Base-by-base conservation (phyloP, 2,888 invertebrate species). In the Adelphocoris suturalis region DNA sequence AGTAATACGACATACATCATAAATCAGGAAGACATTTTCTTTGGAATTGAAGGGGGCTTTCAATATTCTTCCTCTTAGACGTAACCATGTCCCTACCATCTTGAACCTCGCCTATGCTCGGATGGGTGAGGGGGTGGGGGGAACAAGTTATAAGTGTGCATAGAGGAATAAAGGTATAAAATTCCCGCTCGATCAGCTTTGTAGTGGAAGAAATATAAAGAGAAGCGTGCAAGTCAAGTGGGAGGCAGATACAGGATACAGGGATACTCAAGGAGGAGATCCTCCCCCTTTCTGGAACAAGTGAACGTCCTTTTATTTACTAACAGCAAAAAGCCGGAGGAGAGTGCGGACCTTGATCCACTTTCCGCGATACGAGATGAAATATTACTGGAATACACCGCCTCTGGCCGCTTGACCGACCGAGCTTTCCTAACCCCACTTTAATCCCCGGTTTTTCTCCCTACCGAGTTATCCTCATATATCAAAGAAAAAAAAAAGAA, bases 361-460 rank as follows among this genome's bases (percentile, higher is more conserved):
- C 68, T 68, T 68, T 68, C 19, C 19, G 68, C 19, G 68, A 68
- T 68, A 68, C 23, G 68, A 68, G n/a, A 68, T 68, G 68, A 68
- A 68, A 68, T 68, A 68, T 68, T 68, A 68, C 52, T 68, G 68
- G 68, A 19, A 68, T 68, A 68, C 23, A 23, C 68, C 27, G 23
- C 68, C 68, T 68, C 68, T 68, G 23, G 23, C 68, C 68, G 68
- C 23, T 68, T 23, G 23, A 68, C 68, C 68, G 23, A 23, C 23
- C 19, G 37, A 37, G 37, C 37, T 37, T 68, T 13, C 23, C 68
- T 11, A 23, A 68, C 19, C 68, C 68, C 27, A 23, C 9, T 11
- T 68, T 68, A 23, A 23, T 23, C 27, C 68, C 23, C 19, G 19
- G 68, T 19, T 19, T 68, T 23, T 19, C 27, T 68, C 11, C 27